These are phyloP conservation scores for Aspidoscelis tigris DNA, from an alignment of 2,113 vertebrate species.

Conservation along the genomic window DNA sequence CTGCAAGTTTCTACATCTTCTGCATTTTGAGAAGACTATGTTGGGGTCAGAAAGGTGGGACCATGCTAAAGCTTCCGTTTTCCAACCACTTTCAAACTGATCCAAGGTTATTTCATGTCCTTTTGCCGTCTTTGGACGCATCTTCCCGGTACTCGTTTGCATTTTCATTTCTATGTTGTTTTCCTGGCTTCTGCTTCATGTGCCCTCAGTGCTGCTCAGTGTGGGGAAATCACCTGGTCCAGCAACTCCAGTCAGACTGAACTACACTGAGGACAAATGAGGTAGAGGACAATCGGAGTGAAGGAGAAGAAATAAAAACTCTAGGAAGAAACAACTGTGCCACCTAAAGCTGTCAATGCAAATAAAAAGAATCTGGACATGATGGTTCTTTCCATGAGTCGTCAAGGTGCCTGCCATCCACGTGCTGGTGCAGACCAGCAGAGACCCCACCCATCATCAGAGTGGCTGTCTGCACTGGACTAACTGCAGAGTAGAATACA, in stretches of 20 bases:
- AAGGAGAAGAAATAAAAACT: too few species aligned
- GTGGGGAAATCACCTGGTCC: background rate
- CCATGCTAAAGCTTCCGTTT: background rate
- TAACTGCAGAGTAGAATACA: too few species aligned
- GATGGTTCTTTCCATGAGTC: too few species aligned
- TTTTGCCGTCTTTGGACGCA: background rate
- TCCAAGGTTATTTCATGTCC: background rate
- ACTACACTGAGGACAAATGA: background rate
- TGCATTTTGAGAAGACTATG: background rate
- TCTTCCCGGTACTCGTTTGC: background rate
- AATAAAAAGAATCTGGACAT: background rate
- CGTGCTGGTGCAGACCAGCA: too few species aligned
- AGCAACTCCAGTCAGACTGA: background rate
- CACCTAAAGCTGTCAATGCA: too few species aligned
- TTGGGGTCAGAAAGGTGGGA: background rate
- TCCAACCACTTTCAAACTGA: background rate
- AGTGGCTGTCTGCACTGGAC: too few species aligned
- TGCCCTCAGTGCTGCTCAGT: background rate
- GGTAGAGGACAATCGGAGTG: background rate
- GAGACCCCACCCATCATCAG: too few species aligned
- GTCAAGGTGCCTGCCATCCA: too few species aligned
- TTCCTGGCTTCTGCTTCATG: background rate
- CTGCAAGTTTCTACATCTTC: background rate
- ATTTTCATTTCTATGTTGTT: background rate
- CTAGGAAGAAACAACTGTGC: background rate